Evolutionary conservation across 2,888 invertebrate genomes (phyloP).

Genomic region (Andricus quercusramuli): DNA sequence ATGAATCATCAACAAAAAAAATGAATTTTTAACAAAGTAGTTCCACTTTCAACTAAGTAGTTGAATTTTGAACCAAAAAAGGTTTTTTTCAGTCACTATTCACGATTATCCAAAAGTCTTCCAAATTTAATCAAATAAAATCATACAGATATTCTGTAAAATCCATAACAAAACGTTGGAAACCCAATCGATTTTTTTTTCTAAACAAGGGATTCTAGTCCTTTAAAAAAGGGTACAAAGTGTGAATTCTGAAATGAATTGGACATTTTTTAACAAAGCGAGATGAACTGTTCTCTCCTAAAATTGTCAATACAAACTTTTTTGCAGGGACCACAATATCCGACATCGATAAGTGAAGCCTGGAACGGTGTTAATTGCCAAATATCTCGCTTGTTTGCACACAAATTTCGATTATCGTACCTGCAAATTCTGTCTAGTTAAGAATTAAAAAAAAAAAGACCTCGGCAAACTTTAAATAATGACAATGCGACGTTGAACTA

Average conservation of each 20-base stretch:
- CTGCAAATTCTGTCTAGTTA: not conserved
- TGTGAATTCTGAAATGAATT: not conserved
- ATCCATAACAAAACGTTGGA: too few relatives aligned
- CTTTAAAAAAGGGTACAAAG: too few relatives aligned
- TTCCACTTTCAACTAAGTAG: too few relatives aligned
- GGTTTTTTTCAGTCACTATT: too few relatives aligned
- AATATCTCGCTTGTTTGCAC: not conserved
- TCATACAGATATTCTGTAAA: too few relatives aligned
- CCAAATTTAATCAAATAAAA: too few relatives aligned
- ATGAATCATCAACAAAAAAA: too few relatives aligned
- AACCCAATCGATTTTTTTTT: too few relatives aligned
- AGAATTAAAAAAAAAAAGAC: not conserved
- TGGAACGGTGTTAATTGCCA: not conserved
- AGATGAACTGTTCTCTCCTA: not conserved
- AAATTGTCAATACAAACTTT: not conserved
- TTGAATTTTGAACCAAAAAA: too few relatives aligned
- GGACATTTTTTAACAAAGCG: not conserved
- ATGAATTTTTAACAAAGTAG: too few relatives aligned
- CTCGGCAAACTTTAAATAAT: not conserved
- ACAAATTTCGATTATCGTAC: not conserved
- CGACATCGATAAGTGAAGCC: not conserved
- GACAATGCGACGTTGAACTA: conserved; percentile 2
- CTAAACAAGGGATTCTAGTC: too few relatives aligned
- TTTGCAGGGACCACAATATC: not conserved
- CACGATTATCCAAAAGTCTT: too few relatives aligned